Base-by-base conservation (phyloP, 2,797 vertebrate genomes). In the Paguma larvata region DNA sequence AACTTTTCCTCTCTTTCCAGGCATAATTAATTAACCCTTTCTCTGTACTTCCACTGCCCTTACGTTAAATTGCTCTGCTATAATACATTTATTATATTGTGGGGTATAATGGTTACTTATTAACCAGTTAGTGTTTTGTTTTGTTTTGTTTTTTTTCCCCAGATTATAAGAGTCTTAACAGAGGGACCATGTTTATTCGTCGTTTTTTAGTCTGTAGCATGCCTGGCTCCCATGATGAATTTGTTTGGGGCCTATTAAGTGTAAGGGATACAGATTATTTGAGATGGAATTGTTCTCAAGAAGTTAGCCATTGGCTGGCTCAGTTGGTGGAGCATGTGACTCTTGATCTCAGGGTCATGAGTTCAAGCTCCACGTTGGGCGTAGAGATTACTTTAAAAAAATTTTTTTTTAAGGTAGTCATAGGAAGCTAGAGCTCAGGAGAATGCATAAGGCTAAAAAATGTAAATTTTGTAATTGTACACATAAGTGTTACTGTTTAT, bases 181-280 rank as follows among this genome's bases (percentile, higher is more conserved):
- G 75, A 92, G 30, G 25, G 53, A 92, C 38, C 13, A 3, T 82
- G 67, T 92, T 97, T 70, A 90, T 65, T 86, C 10, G 65, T 80
- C 56, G 27, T 59, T 80, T 91, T 94, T 46, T 94, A 73, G 21
- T 92, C 75, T 75, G 2, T 23, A 94, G 46, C 30, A 51, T 63
- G 41, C 41, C 41, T 44, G 6, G 79, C 25, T 84, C 27, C 65
- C 44, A 6, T 89, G 44, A 78, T 79, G 63, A 87, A 19, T 67
- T 89, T 92, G 46, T 78, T 56, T 93, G 34, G 63, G 41, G 9
- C 63, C 46, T 73, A 5, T 89, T 82, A 92, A 78, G 32, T 87
- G 68, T 86, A 59, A 85, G 56, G 85, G 56, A 85, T 41, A 53
- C 15, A 85, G 89, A 89, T 92, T 89, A 94, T 89, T 95, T 32